These are phyloP conservation scores for Cyprinodon diabolis DNA, from an alignment of 2,797 vertebrate species.

Conservation along the genomic window DNA sequence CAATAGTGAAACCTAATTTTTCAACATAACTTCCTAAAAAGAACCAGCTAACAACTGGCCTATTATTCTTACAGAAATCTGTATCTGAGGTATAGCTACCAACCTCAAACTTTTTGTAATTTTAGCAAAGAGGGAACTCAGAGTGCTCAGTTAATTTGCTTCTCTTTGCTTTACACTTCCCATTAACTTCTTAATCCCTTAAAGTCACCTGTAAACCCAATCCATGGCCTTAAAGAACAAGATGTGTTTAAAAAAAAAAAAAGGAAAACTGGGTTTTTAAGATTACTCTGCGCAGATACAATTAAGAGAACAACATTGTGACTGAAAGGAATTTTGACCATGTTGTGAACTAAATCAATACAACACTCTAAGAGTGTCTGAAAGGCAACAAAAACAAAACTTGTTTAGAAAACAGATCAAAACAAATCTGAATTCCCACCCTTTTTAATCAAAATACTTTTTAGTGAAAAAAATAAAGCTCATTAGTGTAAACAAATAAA, in stretches of 20 bases:
- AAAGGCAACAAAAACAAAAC: not conserved
- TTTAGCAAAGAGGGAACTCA: not conserved
- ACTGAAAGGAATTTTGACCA: not conserved
- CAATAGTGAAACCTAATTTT: too few species aligned
- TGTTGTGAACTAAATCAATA: not conserved
- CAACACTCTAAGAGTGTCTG: not conserved
- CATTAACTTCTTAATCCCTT: not conserved
- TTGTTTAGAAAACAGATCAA: not conserved
- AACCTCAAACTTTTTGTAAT: constrained; percentile 3
- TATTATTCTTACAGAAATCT: not conserved
- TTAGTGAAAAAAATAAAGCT: not conserved
- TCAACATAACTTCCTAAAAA: too few species aligned
- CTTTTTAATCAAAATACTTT: not conserved
- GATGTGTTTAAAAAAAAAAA: not conserved
- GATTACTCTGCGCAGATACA: too few species aligned
- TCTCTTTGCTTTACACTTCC: not conserved
- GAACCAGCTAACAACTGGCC: too few species aligned
- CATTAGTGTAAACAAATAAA: not conserved
- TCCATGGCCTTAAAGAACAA: not conserved
- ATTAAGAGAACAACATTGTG: not conserved
- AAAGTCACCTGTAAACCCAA: not conserved
- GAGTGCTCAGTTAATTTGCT: constrained; percentile 8
- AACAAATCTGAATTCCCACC: not conserved
- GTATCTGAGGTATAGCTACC: not conserved
- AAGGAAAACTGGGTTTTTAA: not conserved